Conservation (phyloP, 2,888 invertebrate genomes). For the Theretra japonica region DNA sequence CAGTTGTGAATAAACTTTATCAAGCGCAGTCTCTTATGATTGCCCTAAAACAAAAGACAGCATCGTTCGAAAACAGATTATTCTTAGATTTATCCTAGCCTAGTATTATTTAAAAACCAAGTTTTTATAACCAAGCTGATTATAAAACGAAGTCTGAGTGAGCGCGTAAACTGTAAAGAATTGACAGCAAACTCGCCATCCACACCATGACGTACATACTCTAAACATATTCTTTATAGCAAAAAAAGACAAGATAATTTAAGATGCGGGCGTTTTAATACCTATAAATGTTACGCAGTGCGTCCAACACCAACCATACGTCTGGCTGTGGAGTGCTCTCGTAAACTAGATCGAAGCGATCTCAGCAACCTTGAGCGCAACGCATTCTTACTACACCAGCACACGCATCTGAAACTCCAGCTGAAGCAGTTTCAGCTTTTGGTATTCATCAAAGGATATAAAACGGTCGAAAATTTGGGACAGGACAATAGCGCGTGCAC, state of each 20-base stretch:
- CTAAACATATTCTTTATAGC: constrained; percentile 24
- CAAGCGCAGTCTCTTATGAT: background rate
- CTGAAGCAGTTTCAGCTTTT: background rate
- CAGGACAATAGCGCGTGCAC: constrained; percentile 40
- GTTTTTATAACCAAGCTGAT: background rate
- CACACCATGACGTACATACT: constrained; percentile 1
- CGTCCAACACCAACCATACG: constrained; percentile 55
- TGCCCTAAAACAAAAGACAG: background rate
- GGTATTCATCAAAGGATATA: constrained; percentile 41
- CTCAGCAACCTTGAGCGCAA: constrained; percentile 55
- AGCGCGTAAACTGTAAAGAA: background rate
- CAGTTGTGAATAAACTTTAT: background rate
- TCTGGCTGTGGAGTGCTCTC: constrained; percentile 49
- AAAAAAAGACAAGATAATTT: constrained; percentile 30
- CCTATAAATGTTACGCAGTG: constrained; percentile 60
- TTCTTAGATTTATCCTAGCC: background rate
- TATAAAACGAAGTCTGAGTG: background rate
- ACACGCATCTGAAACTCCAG: constrained; percentile 27
- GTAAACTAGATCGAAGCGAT: constrained; percentile 56
- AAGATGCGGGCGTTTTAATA: constrained; percentile 33
- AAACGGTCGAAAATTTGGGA: constrained; percentile 38
- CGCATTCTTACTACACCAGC: constrained; percentile 35
- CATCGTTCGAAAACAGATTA: background rate
- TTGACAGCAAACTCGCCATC: background rate
- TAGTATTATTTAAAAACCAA: background rate